Percentiles rank a stretch among this genome's conserved stretches.
These are phyloP conservation scores for Okapia johnstoni DNA, from an alignment of 2,113 vertebrate species.

Conservation along the genomic window DNA sequence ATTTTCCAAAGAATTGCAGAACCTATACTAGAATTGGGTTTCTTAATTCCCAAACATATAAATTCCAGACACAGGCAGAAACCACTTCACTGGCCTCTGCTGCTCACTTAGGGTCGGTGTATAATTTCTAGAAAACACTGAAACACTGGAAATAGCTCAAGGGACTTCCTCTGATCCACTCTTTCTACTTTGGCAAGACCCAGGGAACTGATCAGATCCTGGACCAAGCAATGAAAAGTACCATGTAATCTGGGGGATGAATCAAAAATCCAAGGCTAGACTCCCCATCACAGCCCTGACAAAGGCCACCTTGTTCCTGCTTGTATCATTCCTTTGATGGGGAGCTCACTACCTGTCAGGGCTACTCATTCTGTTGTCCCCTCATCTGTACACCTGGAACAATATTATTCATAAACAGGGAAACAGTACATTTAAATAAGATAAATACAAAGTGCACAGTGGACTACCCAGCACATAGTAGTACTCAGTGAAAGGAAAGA, in stretches of 20 bases:
- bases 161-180: fast-evolving
- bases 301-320: not conserved
- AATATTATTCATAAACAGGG: not conserved
- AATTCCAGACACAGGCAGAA: not conserved
- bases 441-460: not conserved
- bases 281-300: not conserved
- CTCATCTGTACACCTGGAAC: not conserved
- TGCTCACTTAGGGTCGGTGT: not conserved
- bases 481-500: not conserved
- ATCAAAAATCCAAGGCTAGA: not conserved
- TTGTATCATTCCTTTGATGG: not conserved
- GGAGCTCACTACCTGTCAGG: not conserved
- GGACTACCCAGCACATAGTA: not conserved
- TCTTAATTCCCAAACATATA: not conserved
- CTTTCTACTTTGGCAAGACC: not conserved
- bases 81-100: not conserved
- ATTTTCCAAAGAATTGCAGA: not conserved
- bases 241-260: not conserved
- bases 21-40: not conserved
- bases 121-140: not conserved
- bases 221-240: not conserved
- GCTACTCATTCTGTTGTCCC: not conserved
- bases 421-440: not conserved
- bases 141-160: not conserved
- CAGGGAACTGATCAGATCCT: not conserved